A percentile compares a stretch with the other conserved stretches of the same genome.
phyloP scores from a whole-genome alignment of 2,888 invertebrate species.

The Idaea biselata region DNA sequence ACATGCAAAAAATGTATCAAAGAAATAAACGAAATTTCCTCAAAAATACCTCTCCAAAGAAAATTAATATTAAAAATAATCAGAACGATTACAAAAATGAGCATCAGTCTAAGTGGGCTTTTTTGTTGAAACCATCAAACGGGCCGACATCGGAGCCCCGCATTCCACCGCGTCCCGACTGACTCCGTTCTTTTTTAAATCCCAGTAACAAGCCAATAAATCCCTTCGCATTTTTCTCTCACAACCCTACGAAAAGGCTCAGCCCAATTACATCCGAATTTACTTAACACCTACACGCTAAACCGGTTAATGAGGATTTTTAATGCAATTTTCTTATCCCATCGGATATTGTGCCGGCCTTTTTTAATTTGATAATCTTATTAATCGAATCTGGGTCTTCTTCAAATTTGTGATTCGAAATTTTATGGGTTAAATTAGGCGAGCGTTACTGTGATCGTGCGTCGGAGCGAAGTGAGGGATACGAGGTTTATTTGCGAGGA shows the following conservation, averaged over 20 bases:
- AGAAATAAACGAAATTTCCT: conserved; percentile 9
- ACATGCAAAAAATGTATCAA: conserved; percentile 13
- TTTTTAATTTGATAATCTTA: conserved; percentile 71
- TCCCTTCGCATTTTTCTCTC: conserved; percentile 72
- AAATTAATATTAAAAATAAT: conserved; percentile 51
- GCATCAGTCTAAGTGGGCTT: conserved; percentile 51
- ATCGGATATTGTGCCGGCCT: conserved; percentile 45
- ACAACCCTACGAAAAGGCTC: conserved; percentile 68
- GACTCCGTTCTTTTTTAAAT: conserved; percentile 70
- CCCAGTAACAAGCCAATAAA: conserved; percentile 81
- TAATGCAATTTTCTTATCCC: conserved; percentile 71
- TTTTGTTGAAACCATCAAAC: conserved; percentile 58
- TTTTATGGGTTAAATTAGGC: conserved; percentile 45
- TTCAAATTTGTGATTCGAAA: conserved; percentile 65
- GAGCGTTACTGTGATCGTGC: conserved; percentile 51
- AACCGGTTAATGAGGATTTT: conserved; percentile 69
- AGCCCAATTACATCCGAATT: conserved; percentile 79
- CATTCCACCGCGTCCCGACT: conserved; percentile 65
- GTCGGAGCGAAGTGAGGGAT: conserved; percentile 24
- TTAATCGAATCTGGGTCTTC: conserved; percentile 67
- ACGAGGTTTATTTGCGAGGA: conserved; percentile 32
- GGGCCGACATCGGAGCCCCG: conserved; percentile 44
- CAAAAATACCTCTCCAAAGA: conserved; percentile 21
- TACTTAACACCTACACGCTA: conserved; percentile 79
- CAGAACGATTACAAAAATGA: conserved; percentile 67